Conservation (phyloP, 2,113 vertebrate genomes). For the Dunckerocampus dactyliophorus region DNA sequence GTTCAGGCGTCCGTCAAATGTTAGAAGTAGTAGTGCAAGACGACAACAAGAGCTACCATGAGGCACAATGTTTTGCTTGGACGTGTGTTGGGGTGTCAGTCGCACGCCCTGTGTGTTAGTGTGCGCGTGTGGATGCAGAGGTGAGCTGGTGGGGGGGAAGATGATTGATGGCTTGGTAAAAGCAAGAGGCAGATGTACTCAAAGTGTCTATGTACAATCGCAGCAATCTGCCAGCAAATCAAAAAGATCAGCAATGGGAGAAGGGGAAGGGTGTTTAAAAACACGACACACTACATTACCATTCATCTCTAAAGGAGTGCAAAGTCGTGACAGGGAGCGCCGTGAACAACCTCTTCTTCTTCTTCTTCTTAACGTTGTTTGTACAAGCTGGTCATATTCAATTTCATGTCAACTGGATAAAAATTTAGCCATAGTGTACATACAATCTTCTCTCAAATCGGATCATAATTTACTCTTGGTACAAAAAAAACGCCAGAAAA, state of each 20-base stretch:
- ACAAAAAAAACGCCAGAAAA: slow-evolving; percentile 92
- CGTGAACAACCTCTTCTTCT: slow-evolving; percentile 82
- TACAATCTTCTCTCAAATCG: slow-evolving; percentile 93
- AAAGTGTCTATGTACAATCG: slow-evolving; percentile 64
- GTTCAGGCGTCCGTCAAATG: slow-evolving; percentile 84
- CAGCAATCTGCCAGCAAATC: slow-evolving; percentile 76
- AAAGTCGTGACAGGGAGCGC: slow-evolving; percentile 87
- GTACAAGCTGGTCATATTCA: slow-evolving; percentile 85
- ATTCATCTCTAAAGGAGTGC: slow-evolving; percentile 78
- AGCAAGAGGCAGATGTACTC: slow-evolving; percentile 53
- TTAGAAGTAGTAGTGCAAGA: slow-evolving; percentile 83
- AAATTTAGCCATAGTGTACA: slow-evolving; percentile 95
- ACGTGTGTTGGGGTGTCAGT: slow-evolving; percentile 24
- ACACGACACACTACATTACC: slow-evolving; percentile 72
- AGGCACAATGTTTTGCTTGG: slow-evolving; percentile 77
- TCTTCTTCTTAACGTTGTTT: slow-evolving; percentile 75
- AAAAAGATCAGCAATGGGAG: slow-evolving; percentile 29
- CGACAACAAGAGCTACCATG: slow-evolving; percentile 81
- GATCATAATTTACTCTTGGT: slow-evolving; percentile 81
- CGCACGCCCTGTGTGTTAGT: slow-evolving; percentile 19
- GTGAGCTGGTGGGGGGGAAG: slow-evolving; percentile 43
- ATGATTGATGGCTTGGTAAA: slow-evolving; percentile 44
- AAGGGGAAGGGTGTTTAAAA: background rate
- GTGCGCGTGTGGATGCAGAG: slow-evolving; percentile 1
- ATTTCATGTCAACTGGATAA: slow-evolving; percentile 79